Percentiles rank a stretch among this genome's conserved stretches.
phyloP scores from a whole-genome alignment of 2,113 vertebrate genomes.

The Calyptomena viridis region DNA sequence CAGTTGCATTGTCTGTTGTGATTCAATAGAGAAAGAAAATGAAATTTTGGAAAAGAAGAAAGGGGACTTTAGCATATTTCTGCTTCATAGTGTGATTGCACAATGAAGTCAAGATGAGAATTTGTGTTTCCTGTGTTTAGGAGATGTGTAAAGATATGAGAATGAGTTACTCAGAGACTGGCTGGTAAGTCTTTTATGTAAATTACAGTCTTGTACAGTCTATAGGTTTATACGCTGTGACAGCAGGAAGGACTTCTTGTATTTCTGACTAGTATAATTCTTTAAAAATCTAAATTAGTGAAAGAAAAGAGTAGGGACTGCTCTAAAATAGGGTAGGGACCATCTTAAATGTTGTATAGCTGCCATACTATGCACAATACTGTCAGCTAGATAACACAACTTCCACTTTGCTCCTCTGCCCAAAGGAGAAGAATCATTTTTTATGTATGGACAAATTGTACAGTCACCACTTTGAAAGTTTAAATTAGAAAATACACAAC shows the following conservation, averaged over 20 bases:
- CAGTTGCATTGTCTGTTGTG: not conserved
- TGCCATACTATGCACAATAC: not conserved
- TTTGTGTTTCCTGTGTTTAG: not conserved
- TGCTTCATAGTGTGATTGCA: not conserved
- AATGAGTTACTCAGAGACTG: not conserved
- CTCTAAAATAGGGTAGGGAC: too few relatives aligned
- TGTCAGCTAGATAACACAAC: not conserved
- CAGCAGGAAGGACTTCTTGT: not conserved
- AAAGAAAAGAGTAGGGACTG: not conserved
- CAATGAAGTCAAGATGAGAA: not conserved
- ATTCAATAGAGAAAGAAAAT: not conserved
- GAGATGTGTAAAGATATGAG: not conserved
- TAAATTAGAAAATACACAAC: not conserved
- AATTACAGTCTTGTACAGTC: not conserved
- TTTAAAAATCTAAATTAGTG: not conserved
- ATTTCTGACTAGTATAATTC: not conserved
- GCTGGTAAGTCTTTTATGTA: not conserved
- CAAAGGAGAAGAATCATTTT: not conserved
- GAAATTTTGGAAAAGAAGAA: not conserved
- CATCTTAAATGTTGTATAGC: not conserved
- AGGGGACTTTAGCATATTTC: not conserved
- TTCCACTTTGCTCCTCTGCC: not conserved
- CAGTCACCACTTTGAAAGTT: not conserved
- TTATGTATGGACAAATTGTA: not conserved
- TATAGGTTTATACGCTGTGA: not conserved